Conservation (phyloP, 2,888 invertebrate genomes). For the Neoitamus cyanurus region DNA sequence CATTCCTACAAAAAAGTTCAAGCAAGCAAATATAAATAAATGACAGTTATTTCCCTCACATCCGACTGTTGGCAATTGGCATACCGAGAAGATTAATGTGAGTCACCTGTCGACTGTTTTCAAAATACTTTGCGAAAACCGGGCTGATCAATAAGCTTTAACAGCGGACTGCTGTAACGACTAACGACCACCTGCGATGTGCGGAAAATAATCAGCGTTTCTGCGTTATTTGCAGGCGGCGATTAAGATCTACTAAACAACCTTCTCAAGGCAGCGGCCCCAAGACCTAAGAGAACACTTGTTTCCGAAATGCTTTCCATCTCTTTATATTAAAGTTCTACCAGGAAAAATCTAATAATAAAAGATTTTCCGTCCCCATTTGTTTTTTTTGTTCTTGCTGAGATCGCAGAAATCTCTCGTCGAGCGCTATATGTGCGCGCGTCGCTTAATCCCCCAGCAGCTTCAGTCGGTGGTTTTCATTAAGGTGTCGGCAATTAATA, state of each 20-base stretch:
- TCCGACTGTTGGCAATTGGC: neutral
- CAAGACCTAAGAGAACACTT: neutral
- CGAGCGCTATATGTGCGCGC: neutral
- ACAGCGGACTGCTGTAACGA: neutral
- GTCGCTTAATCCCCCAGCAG: neutral
- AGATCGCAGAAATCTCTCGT: neutral
- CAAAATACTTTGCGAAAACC: neutral
- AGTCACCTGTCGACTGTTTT: neutral
- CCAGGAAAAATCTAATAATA: slow-evolving; percentile 35
- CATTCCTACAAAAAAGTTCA: neutral
- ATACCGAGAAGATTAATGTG: neutral
- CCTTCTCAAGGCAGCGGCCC: neutral
- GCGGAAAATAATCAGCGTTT: neutral
- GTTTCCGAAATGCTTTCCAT: neutral
- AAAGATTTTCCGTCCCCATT: neutral
- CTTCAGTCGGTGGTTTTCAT: neutral
- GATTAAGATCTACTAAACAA: neutral
- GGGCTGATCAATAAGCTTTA: neutral
- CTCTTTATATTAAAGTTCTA: neutral
- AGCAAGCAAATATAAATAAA: neutral
- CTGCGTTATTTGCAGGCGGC: neutral
- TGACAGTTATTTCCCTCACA: neutral
- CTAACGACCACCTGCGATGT: neutral
- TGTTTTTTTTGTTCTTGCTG: neutral
- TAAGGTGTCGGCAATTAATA: slow-evolving; percentile 2